Base-by-base conservation (phyloP, 2,888 invertebrate species). In the Brassicogethes aeneus region DNA sequence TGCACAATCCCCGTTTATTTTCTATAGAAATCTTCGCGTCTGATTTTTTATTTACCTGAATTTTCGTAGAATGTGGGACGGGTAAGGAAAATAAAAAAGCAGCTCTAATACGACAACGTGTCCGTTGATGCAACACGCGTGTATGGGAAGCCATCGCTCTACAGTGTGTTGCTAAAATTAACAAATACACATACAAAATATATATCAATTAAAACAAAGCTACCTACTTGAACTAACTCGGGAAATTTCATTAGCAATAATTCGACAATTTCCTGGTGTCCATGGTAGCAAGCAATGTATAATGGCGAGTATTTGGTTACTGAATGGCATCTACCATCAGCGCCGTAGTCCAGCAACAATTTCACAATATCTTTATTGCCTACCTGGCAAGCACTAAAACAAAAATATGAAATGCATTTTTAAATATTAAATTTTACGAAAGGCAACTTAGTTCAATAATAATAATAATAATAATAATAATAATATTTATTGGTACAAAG, bases 261-360 rank as follows among this genome's bases (percentile, higher is more conserved):
- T 53, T 80, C 80, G 0, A 82, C 85, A 43, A 92, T 84, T 34
- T 85, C 83, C 47, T 73, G 69, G 60, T 88, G 83, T 0, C 93
- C 93, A 60, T 87, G 86, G 58, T 89, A 88, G 46, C 86, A 85
- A 2, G 94, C 88, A 40, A 90, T 85, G 68, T 95, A 94, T 0
- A 96, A 73, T 0, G 95, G 93, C 1, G 92, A 89, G 66, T 95
- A 93, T 59, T 86, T 84, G 2, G 94, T 94, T 16, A 89, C 85
- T 0, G 91, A 83, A 69, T 94, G 93, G 17, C 84, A 82, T 39
- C 92, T 77, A 1, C 91, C 89, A 70, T 94, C 93, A 0, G 92
- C 90, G 2, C 89, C 88, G 41, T 83, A 74, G 13, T 82, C 82
- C 34, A 96, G 66, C 17, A 97, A 71, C 2, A 83, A 71, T 46